A percentile compares a stretch with the other conserved stretches of the same genome.
phyloP scores from a whole-genome alignment of 2,113 vertebrate species.

The Oceanodroma tethys region DNA sequence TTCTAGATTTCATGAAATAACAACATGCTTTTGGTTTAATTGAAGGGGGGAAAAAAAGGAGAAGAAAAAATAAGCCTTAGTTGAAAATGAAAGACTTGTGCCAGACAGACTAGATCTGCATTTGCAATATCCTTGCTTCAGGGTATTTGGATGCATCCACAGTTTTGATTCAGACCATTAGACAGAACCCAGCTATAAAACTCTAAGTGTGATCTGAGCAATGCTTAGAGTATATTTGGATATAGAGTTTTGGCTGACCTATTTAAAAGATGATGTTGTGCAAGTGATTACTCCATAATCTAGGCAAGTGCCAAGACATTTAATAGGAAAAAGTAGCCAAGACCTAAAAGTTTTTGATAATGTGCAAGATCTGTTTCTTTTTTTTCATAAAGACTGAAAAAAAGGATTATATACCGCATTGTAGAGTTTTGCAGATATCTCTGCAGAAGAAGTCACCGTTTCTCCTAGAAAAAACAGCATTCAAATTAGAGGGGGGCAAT shows the following conservation, averaged over 20 bases:
- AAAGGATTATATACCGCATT: background rate
- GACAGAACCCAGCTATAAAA: constrained; percentile 51
- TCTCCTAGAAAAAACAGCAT: background rate
- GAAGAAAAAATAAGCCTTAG: background rate
- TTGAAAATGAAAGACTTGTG: background rate
- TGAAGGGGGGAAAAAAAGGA: background rate
- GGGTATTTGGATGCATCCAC: constrained; percentile 51
- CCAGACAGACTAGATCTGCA: constrained; percentile 30
- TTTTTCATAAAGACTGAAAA: background rate
- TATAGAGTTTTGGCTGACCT: constrained; percentile 53
- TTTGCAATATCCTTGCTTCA: constrained; percentile 51
- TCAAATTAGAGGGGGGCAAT: background rate
- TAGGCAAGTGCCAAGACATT: constrained; percentile 31
- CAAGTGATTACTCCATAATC: constrained; percentile 42
- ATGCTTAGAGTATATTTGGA: constrained; percentile 8
- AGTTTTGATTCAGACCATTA: constrained; percentile 58
- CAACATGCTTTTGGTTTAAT: background rate
- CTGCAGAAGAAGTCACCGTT: background rate
- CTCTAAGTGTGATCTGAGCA: constrained; percentile 21
- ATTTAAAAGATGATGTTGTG: constrained; percentile 44
- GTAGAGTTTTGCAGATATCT: background rate
- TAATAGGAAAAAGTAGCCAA: constrained; percentile 35
- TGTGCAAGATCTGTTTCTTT: no score
- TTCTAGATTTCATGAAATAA: background rate
- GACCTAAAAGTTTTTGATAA: background rate